Percentiles rank a stretch among this genome's conserved stretches.
phyloP scores from a whole-genome alignment of 2,113 vertebrate genomes.

The Monarcha castaneiventris region DNA sequence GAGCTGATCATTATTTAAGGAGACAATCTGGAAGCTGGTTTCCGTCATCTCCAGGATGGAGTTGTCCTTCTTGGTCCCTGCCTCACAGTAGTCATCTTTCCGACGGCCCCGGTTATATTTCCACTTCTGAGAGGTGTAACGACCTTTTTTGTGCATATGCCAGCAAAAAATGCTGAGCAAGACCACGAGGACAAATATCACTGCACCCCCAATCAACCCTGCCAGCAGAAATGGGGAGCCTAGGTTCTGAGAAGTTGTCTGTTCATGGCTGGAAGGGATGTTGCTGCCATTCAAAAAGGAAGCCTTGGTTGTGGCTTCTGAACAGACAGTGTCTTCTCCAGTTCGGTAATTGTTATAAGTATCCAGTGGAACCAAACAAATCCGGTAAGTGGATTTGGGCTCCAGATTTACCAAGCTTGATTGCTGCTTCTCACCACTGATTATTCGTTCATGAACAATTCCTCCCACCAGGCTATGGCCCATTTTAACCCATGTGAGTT shows the following conservation, averaged over 20 bases:
- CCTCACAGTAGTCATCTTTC: constrained; percentile 99
- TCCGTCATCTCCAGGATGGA: constrained; percentile 99
- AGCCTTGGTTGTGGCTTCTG: constrained; percentile 87
- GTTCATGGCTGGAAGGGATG: constrained; percentile 85
- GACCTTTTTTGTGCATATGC: constrained; percentile 97
- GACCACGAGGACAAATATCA: constrained; percentile 89
- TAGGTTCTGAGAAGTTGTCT: constrained; percentile 84
- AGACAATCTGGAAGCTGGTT: constrained; percentile 99
- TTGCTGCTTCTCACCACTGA: constrained; percentile 85
- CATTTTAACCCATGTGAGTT: constrained; percentile 96
- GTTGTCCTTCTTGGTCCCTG: constrained; percentile 99
- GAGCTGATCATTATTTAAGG: constrained; percentile 99
- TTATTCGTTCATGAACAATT: constrained; percentile 88
- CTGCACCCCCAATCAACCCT: constrained; percentile 90
- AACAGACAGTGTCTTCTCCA: constrained; percentile 89
- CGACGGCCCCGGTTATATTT: constrained; percentile 96
- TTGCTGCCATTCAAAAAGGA: constrained; percentile 76
- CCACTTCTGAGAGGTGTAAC: constrained; percentile 92
- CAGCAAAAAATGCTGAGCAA: constrained; percentile 94
- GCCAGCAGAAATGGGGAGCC: constrained; percentile 92
- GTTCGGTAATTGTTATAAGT: constrained; percentile 87
- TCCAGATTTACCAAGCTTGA: constrained; percentile 85
- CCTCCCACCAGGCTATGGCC: constrained; percentile 90
- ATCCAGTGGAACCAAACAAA: constrained; percentile 94
- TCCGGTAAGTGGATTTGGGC: constrained; percentile 88